Evolutionary conservation across 2,113 vertebrate species (phyloP).

Genomic region (Dromaius novaehollandiae): DNA sequence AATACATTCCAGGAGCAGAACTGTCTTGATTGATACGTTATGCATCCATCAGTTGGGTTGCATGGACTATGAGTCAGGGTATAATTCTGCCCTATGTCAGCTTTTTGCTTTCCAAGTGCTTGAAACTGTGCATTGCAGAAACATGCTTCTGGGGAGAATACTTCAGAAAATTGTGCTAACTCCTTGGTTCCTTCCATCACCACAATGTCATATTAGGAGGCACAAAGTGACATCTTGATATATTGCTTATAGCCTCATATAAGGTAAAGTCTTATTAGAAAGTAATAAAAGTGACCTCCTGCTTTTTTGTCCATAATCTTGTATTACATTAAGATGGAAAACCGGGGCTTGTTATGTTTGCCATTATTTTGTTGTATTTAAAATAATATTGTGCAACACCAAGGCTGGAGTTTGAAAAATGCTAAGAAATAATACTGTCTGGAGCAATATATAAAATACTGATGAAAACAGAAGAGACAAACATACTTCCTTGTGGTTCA

Average conservation of each 20-base stretch:
- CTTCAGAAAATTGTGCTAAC: conserved; percentile 72
- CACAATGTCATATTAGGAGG: conserved; percentile 76
- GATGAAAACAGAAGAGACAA: conserved; percentile 47
- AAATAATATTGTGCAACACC: conserved; percentile 52
- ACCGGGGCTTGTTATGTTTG: conserved; percentile 59
- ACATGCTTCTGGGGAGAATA: conserved; percentile 65
- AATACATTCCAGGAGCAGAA: conserved; percentile 52
- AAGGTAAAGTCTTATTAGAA: conserved; percentile 75
- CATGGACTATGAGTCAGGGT: conserved; percentile 66
- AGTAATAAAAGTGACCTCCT: conserved; percentile 72
- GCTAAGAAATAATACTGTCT: conserved; percentile 68
- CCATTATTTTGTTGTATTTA: conserved; percentile 60
- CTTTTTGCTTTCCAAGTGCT: conserved; percentile 38
- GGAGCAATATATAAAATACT: conserved; percentile 54
- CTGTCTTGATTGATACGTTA: conserved; percentile 56
- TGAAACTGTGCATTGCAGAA: conserved; percentile 51
- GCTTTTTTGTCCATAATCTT: conserved; percentile 64
- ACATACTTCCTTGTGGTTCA: neutral
- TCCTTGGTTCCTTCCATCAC: conserved; percentile 70
- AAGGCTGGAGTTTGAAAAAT: conserved; percentile 53
- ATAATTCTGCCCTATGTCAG: conserved; percentile 65
- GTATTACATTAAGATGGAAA: conserved; percentile 59
- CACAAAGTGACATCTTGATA: conserved; percentile 75
- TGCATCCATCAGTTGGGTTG: conserved; percentile 59
- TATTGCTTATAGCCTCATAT: conserved; percentile 74